Evolutionary conservation across 2,113 vertebrate genomes (phyloP).

Genomic region (Probosciger aterrimus): DNA sequence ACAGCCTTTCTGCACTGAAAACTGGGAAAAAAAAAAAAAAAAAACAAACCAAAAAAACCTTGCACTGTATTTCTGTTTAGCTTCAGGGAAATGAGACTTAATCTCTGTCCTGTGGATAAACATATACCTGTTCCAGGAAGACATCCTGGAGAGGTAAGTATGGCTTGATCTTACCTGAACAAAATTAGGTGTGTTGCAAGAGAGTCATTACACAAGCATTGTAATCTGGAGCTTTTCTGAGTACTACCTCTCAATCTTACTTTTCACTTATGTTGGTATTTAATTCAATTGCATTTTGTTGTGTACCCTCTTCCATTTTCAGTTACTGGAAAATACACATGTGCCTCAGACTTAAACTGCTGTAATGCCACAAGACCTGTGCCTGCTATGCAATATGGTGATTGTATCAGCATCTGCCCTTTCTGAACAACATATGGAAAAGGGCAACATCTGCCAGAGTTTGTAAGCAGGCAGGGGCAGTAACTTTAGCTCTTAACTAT

Average conservation of each 20-base stretch:
- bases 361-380: accelerated
- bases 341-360: background rate
- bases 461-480: background rate
- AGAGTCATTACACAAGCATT: background rate
- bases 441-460: background rate
- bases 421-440: background rate
- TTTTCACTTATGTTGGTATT: background rate
- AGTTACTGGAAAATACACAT: accelerated
- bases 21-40: background rate
- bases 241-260: background rate
- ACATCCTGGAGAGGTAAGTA: background rate
- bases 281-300: background rate
- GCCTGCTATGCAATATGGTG: background rate
- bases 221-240: background rate
- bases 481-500: background rate
- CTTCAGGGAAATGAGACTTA: background rate
- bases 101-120: conserved; percentile 11
- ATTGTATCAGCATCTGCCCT: background rate
- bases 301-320: background rate
- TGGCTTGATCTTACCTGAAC: conserved; percentile 15
- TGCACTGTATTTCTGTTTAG: background rate
- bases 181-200: conserved; percentile 17
- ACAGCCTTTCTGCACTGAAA: background rate
- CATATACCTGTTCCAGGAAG: background rate
- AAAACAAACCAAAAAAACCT: background rate